phyloP scores from a whole-genome alignment of 1,140 invertebrate species.

The Cherax destructor region DNA sequence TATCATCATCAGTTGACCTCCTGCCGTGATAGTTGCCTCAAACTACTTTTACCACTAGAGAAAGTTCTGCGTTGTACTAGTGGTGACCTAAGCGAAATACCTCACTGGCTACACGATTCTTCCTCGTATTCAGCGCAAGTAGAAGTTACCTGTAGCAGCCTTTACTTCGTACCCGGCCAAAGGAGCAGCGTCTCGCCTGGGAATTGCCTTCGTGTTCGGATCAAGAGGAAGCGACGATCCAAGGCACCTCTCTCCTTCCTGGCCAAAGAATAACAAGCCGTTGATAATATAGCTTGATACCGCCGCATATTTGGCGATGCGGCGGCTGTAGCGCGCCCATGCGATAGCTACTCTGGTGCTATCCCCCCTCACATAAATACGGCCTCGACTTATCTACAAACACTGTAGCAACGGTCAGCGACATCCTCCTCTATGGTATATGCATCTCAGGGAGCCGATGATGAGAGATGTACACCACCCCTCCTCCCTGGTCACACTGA shows the following conservation, averaged over 20 bases:
- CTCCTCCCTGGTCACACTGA: not conserved
- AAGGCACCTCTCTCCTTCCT: no score
- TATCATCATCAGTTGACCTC: no score
- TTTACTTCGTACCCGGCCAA: not conserved
- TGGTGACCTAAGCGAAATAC: no score
- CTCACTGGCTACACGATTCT: no score
- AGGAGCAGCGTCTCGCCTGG: no score
- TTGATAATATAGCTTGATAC: conserved; percentile 16
- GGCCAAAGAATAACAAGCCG: not conserved
- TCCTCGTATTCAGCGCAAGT: no score
- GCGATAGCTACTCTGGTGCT: conserved; percentile 5
- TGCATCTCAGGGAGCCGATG: not conserved
- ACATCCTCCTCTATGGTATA: not conserved
- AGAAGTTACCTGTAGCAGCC: no score
- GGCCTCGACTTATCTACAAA: conserved; percentile 21
- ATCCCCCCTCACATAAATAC: conserved; percentile 29
- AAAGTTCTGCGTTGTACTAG: no score
- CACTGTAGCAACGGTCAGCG: not conserved
- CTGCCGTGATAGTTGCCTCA: no score
- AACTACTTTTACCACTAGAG: no score
- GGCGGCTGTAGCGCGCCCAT: not conserved
- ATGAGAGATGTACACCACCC: not conserved
- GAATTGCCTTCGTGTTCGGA: no score
- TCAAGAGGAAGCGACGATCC: no score
- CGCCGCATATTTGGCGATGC: conserved; percentile 30